A percentile compares a stretch with the other conserved stretches of the same genome.
Evolutionary conservation across 1,140 invertebrate species (phyloP).

Genomic region (Bombus waltoni): DNA sequence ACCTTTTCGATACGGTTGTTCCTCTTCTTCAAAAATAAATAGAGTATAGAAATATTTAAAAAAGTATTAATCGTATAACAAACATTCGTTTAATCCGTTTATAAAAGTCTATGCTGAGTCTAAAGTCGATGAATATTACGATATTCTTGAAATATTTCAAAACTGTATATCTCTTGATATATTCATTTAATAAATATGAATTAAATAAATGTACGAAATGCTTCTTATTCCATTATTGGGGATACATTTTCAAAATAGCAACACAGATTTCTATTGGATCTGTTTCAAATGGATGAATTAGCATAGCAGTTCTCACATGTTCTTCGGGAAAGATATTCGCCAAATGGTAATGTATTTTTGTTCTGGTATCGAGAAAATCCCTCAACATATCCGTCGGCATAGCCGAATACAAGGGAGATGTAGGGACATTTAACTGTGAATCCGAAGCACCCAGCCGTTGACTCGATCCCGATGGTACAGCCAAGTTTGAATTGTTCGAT

Average conservation of each 20-base stretch:
- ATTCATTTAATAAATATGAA: slow-evolving; percentile 14
- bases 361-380: slow-evolving; percentile 86
- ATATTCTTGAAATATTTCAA: background rate
- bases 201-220: slow-evolving; percentile 8
- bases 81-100: background rate
- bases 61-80: background rate
- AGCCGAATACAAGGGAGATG: slow-evolving; percentile 59
- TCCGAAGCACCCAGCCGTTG: slow-evolving; percentile 85
- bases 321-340: slow-evolving; percentile 94
- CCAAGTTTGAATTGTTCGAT: slow-evolving; percentile 72
- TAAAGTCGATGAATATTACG: background rate
- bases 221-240: slow-evolving; percentile 77
- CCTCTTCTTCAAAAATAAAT: background rate
- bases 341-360: slow-evolving; percentile 92
- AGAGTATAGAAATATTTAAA: background rate
- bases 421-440: slow-evolving; percentile 85
- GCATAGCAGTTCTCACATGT: slow-evolving; percentile 93
- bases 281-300: slow-evolving; percentile 92
- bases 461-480: slow-evolving; percentile 76
- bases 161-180: background rate
- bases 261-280: slow-evolving; percentile 95
- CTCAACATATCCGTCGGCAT: slow-evolving; percentile 74
- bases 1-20: background rate
- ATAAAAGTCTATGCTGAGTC: background rate
- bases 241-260: slow-evolving; percentile 90